Evolutionary conservation across 2,888 invertebrate species (phyloP), one percentile per base, ranked within the genome.

Genomic region (Poecilobothrus nobilitatus): DNA sequence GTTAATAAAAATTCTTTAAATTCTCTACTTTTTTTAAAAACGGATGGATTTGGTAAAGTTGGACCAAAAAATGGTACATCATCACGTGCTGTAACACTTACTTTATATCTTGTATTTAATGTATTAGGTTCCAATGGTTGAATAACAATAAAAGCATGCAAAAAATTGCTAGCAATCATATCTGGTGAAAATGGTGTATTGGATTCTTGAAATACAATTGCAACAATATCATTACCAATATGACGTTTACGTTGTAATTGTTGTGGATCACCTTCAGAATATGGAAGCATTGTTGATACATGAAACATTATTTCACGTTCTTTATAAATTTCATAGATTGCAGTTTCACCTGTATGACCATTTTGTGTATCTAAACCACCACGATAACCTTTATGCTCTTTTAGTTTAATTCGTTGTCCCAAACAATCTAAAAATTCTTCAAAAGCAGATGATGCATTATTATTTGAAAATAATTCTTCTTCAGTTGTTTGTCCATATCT

Each of bases 61-160:
- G 97, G 97, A 21, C 95, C 95, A 84, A 97, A 97, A 84, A 91
- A 91, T 76, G 96, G 96, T 75, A 97, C 96, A 84, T 95, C 96
- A 78, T 91, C 91, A 75, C 96, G 87, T 62, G 96, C 94, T 73
- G 95, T 92, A 75, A 97, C 92, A 80, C 92, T 91, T 77, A 96
- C 92, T 85, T 91, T 92, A 86, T 93, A 94, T 86, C 92, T 92
- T 66, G 75, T 74, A 70, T 76, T 74, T 27, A 73, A 72, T 41
- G 75, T 74, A 69, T 74, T 74, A 61, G 75, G 73, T 65, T 94
- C 93, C 70, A 94, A 83, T 73, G 93, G 94, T 83, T 96, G 95
- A 68, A 97, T 91, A 71, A 97, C 92, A 76, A 97, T 91, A 83
- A 93, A 97, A 65, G 94, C 91, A 83, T 97, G 97, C 71, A 97